Base-by-base conservation (phyloP, 2,113 vertebrate genomes). In the Elaphurus davidianus region DNA sequence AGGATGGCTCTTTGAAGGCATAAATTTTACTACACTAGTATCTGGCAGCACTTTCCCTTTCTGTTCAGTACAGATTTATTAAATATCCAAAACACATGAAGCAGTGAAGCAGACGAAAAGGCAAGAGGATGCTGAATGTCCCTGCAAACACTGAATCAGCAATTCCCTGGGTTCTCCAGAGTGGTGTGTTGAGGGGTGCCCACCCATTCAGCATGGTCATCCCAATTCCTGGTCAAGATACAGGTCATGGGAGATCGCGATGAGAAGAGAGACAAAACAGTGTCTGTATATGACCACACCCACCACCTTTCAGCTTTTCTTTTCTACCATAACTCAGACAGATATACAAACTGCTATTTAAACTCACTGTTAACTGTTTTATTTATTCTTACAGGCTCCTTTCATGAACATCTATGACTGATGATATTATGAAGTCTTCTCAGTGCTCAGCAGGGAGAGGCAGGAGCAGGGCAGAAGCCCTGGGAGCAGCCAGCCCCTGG, bases 381-480 rank as follows among this genome's bases (percentile, higher is more conserved):
- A 60, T 87, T 85, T 92, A 40, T 96, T 92, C 93, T 94, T 62
- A 81, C 57, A 93, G 15, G 50, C 40, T 93, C 54, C 60, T 54
- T 91, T 92, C 76, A 62, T 27, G 55, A 97, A 90, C 47, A 93
- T 71, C 88, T 96, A 78, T 86, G 62, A 92, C 4, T 81, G 55
- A 87, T 28, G 67, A 55, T 17, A 83, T 60, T 87, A 57, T 40
- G 74, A 85, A 96, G 43, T 79, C 57, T 96, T 89, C 88, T 87
- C 57, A 82, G 87, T 60, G 88, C 64, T 91, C 87, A 64, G 50
- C 36, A 71, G 21, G 36, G 81, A 96, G 59, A 2, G 1, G 60
- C 10, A 97, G 81, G 43, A 74, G 28, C 54, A 57, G 27, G 78
- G 87, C 30, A 79, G 10, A 91, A 97, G 82, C 43, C 89, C 40